phyloP scores from a whole-genome alignment of 2,797 vertebrate species.

The Poeciliopsis gracilis region DNA sequence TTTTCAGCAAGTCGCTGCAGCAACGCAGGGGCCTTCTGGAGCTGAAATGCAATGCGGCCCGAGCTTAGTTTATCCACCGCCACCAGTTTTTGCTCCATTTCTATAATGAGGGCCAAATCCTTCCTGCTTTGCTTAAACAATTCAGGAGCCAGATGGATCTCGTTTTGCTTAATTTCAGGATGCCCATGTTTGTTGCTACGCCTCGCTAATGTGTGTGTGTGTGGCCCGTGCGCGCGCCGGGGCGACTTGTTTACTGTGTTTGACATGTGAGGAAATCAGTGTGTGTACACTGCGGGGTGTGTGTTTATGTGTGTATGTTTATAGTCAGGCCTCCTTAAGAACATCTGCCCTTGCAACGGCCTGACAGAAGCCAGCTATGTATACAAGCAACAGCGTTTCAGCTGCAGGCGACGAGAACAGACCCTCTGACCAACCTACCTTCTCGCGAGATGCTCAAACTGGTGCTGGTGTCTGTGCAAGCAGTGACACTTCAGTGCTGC shows the following conservation, averaged over 20 bases:
- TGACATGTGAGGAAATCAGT: conserved; percentile 77
- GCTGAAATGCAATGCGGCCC: conserved; percentile 55
- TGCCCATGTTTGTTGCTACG: conserved; percentile 60
- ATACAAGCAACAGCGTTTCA: conserved; percentile 43
- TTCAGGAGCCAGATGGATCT: conserved; percentile 71
- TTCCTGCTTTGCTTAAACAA: conserved; percentile 73
- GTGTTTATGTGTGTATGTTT: conserved; percentile 68
- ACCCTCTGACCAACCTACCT: conserved; percentile 37
- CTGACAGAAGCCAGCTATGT: conserved; percentile 73
- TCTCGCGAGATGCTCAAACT: conserved; percentile 2
- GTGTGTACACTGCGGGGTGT: conserved; percentile 72
- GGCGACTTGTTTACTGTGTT: conserved; percentile 76
- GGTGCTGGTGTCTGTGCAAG: conserved; percentile 6
- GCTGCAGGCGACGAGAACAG: conserved; percentile 13
- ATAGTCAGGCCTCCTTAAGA: conserved; percentile 68
- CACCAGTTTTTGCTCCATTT: conserved; percentile 51
- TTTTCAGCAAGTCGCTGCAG: conserved; percentile 57
- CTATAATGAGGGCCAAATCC: conserved; percentile 72
- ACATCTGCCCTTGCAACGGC: conserved; percentile 70
- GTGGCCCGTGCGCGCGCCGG: conserved; percentile 53
- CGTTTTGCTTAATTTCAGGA: conserved; percentile 76
- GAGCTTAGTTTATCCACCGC: conserved; percentile 65
- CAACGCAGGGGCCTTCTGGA: conserved; percentile 49
- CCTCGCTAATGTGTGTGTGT: conserved; percentile 59
- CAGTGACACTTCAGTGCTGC: conserved; percentile 51